Evolutionary conservation across 2,797 vertebrate genomes (phyloP), one percentile per base, ranked within the genome.

Genomic region (Myoxocephalus aenaeus): DNA sequence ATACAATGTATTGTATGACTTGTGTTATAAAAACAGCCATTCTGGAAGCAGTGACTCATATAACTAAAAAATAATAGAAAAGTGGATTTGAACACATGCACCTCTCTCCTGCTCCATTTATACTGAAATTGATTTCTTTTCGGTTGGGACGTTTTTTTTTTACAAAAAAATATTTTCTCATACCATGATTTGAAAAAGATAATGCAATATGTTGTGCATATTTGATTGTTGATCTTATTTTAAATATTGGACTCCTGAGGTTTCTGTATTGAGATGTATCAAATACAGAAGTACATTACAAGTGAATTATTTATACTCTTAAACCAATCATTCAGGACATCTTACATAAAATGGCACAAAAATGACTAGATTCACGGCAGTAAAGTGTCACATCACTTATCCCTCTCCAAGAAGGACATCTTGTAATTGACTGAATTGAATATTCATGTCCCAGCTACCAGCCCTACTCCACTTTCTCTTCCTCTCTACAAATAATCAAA

Each of bases 371-470:
- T 73, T 67, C 42, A 46, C 2, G 25, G 46, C 56, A 20, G 53
- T 44, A 22, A 69, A 68, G 42, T 54, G 27, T 87, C 75, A 82
- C 68, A 71, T 88, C 75, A 85, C 74, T 75, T 74, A 73, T 83
- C 80, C 50, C n/a, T 69, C 68, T 82, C 75, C 88, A 91, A 83
- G 87, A 89, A 83, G 84, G 83, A 89, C 87, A 87, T 85, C 65
- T 84, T 92, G 86, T 89, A 87, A 91, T 90, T 87, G 81, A 67
- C 70, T 81, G 74, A 82, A 81, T 84, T 90, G 84, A 89, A 91
- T 89, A 89, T 92, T 90, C 81, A 88, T 83, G 75, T 79, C 77
- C 65, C 78, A 76, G 77, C 83, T 78, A 77, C 53, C 74, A 80
- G 81, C 63, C 65, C 75, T 51, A 67, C 78, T 85, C 79, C 65